phyloP scores from a whole-genome alignment of 1,140 invertebrate genomes.

The Triops cancriformis region DNA sequence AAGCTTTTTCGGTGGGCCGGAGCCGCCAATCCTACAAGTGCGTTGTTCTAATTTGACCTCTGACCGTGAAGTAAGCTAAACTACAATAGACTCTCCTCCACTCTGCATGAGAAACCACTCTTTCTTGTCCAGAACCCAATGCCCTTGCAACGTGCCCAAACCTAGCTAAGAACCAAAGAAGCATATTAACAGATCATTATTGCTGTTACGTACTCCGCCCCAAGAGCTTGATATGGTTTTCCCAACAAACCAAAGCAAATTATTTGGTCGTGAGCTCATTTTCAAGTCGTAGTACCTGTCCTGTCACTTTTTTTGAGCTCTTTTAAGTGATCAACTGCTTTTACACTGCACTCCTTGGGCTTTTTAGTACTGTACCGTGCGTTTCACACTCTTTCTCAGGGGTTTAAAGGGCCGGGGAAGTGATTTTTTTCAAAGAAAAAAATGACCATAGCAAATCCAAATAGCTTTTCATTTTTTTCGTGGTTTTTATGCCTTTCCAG shows the following conservation, averaged over 20 bases:
- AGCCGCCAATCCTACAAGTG: not conserved
- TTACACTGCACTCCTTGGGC: not conserved
- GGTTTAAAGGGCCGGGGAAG: not conserved
- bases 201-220: not conserved
- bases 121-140: not conserved
- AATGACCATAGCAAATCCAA: not conserved
- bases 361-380: not conserved
- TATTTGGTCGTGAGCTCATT: not conserved
- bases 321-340: not conserved
- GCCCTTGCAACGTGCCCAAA: not conserved
- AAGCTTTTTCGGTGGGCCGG: not conserved
- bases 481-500: not conserved
- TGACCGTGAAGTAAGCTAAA: not conserved
- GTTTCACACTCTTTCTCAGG: not conserved
- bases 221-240: not conserved
- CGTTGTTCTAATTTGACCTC: conserved; percentile 6
- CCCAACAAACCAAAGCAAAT: not conserved
- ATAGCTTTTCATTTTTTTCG: not conserved
- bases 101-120: not conserved
- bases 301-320: not conserved
- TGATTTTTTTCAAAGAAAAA: not conserved
- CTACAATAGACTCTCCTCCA: not conserved
- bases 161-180: not conserved
- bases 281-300: not conserved
- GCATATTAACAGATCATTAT: not conserved